Evolutionary conservation across 2,113 vertebrate genomes (phyloP).

Genomic region (Xiphophorus maculatus): DNA sequence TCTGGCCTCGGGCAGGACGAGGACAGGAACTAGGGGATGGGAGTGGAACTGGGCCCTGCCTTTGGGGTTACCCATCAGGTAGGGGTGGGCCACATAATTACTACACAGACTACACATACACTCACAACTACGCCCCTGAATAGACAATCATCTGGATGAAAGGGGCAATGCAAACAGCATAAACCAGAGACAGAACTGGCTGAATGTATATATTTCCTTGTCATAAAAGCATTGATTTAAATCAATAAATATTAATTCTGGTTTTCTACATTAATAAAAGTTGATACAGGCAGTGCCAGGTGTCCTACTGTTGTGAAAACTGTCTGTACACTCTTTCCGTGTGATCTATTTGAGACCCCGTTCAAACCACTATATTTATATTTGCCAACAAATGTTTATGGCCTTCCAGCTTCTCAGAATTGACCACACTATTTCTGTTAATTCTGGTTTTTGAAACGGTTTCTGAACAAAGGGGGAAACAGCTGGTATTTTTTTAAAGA

Average conservation of each 20-base stretch:
- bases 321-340: constrained; percentile 77
- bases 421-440: constrained; percentile 70
- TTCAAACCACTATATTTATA: constrained; percentile 87
- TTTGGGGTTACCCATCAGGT: constrained; percentile 75
- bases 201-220: constrained; percentile 83
- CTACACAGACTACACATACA: constrained; percentile 79
- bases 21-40: constrained; percentile 70
- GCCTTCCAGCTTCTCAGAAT: constrained; percentile 77
- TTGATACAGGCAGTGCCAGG: constrained; percentile 75
- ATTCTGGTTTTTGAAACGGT: constrained; percentile 69
- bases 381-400: constrained; percentile 81
- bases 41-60: constrained; percentile 62
- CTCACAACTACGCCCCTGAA: constrained; percentile 74
- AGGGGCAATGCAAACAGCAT: constrained; percentile 50
- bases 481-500: constrained; percentile 82
- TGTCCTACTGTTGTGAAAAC: constrained; percentile 73
- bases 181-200: constrained; percentile 72
- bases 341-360: constrained; percentile 76
- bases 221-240: constrained; percentile 71
- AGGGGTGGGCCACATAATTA: constrained; percentile 71
- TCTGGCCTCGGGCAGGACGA: constrained; percentile 73
- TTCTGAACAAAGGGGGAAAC: constrained; percentile 76
- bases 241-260: constrained; percentile 60
- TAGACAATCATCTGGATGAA: constrained; percentile 69
- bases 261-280: constrained; percentile 79